Evolutionary conservation across 35 echinoderm and acorn worm species (phyloP).

Genomic region (Heliocidaris tuberculata): DNA sequence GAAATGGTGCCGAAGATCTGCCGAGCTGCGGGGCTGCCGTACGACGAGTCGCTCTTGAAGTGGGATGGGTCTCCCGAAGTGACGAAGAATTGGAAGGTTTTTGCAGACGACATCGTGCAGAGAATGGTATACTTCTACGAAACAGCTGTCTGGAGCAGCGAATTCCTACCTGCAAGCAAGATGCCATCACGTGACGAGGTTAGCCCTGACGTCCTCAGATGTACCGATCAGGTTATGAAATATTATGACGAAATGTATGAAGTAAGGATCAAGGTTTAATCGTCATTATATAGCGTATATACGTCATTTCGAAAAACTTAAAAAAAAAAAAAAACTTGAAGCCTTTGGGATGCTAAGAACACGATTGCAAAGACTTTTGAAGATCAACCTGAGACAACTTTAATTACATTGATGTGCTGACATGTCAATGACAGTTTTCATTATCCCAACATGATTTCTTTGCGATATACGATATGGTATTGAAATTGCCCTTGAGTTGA

Average conservation of each 20-base stretch:
- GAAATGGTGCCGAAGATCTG: conserved; percentile 50
- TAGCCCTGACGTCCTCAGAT: conserved; percentile 28
- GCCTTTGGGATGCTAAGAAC: too few species aligned
- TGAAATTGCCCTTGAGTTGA: too few species aligned
- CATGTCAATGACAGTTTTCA: too few species aligned
- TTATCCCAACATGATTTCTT: too few species aligned
- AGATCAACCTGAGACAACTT: too few species aligned
- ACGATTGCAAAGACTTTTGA: too few species aligned
- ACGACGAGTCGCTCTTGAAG: conserved; percentile 38
- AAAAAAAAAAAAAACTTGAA: too few species aligned
- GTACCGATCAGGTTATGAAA: not conserved
- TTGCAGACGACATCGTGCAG: not conserved
- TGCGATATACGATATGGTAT: too few species aligned
- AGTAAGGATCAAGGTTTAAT: not conserved
- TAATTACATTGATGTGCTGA: too few species aligned
- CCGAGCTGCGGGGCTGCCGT: conserved; percentile 38
- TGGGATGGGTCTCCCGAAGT: conserved; percentile 43
- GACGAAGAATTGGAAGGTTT: not conserved
- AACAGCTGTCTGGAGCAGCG: not conserved
- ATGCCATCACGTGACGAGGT: not conserved
- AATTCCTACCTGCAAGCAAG: not conserved
- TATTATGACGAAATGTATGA: conserved; percentile 30
- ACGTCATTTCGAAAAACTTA: not conserved
- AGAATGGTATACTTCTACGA: not conserved
- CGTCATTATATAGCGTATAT: not conserved